phyloP scores from a whole-genome alignment of 2,113 vertebrate species.

The Phylloscopus whistleri region DNA sequence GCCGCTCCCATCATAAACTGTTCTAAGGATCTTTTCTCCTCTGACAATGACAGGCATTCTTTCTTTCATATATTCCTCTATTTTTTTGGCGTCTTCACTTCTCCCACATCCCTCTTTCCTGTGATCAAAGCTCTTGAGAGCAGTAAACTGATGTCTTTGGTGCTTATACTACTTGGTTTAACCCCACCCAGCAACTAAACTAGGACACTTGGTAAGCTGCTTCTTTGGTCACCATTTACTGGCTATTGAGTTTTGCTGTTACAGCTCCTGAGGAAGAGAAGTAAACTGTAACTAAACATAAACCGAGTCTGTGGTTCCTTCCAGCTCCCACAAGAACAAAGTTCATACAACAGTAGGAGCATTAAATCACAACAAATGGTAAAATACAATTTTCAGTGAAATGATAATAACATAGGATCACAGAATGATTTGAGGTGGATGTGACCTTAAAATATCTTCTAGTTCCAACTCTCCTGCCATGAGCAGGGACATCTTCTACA shows the following conservation, averaged over 20 bases:
- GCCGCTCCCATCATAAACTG: not conserved
- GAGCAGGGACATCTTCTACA: accelerated
- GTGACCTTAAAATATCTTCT: not conserved
- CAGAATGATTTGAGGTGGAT: not conserved
- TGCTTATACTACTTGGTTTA: not conserved
- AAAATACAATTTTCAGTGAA: not conserved
- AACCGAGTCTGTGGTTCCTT: not conserved
- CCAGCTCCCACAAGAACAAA: not conserved
- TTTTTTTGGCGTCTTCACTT: not conserved
- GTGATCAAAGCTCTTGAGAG: not conserved
- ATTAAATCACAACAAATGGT: not conserved
- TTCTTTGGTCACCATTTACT: not conserved
- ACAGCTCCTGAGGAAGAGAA: not conserved
- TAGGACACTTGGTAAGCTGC: not conserved
- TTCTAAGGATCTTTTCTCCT: not conserved
- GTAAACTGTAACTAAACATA: not conserved
- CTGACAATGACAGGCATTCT: not conserved
- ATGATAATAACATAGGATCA: not conserved
- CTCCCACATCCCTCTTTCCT: not conserved
- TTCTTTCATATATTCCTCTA: not conserved
- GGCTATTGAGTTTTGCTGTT: not conserved
- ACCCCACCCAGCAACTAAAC: not conserved
- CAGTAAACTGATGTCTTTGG: not conserved
- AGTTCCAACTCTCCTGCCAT: not conserved
- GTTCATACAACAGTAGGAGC: not conserved